These are phyloP conservation scores for Myiopsitta monachus DNA, from an alignment of 2,113 vertebrate genomes.

Conservation along the genomic window DNA sequence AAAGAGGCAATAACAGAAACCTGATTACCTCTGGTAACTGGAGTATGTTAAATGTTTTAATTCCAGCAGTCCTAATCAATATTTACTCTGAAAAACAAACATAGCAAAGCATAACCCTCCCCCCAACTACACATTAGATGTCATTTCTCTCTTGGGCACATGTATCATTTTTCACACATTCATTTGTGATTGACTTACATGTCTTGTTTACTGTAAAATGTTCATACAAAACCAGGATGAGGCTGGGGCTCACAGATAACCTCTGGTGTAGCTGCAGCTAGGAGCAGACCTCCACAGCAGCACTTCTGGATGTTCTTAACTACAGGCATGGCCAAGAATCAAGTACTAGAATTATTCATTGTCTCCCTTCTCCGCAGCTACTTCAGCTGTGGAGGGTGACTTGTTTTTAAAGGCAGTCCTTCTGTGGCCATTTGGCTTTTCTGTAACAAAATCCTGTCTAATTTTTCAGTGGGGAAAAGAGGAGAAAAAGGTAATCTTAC, in stretches of 20 bases:
- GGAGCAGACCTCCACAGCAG: neutral
- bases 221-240: neutral
- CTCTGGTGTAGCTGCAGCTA: neutral
- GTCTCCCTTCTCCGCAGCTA: neutral
- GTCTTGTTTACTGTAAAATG: neutral
- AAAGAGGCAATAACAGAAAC: neutral
- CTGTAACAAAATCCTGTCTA: neutral
- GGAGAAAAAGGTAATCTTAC: neutral
- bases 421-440: neutral
- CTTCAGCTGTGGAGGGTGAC: neutral
- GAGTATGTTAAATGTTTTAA: neutral
- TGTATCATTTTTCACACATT: neutral
- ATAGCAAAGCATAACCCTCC: neutral
- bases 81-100: neutral
- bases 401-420: neutral
- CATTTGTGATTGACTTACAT: neutral
- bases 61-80: neutral
- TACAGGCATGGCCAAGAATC: neutral
- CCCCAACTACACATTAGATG: neutral
- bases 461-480: neutral
- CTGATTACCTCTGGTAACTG: neutral
- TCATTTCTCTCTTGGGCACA: neutral
- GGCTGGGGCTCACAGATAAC: neutral
- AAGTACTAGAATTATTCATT: neutral
- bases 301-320: neutral